Conservation (phyloP, 2,113 vertebrate genomes). For the Oncorhynchus keta region DNA sequence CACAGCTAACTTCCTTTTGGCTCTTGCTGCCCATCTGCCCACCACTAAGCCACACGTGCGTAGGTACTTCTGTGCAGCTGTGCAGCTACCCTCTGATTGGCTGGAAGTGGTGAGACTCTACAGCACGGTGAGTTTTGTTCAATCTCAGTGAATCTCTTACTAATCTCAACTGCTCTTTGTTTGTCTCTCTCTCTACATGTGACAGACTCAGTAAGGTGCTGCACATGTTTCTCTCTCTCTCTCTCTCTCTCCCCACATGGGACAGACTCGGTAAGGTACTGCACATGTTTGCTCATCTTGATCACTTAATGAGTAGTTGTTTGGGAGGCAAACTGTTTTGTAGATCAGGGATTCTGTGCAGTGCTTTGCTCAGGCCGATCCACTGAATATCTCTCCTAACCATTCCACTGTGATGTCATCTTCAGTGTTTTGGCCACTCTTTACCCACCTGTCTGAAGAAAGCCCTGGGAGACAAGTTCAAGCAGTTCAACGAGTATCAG, state of each 20-base stretch:
- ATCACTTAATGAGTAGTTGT: too few species aligned
- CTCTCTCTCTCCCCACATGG: not conserved
- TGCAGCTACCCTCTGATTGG: slow-evolving; percentile 89
- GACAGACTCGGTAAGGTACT: not conserved
- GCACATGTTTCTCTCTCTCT: not conserved
- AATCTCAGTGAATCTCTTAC: not conserved
- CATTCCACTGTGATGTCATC: not conserved
- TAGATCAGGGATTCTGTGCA: not conserved
- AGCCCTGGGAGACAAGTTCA: slow-evolving; percentile 81
- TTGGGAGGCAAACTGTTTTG: not conserved
- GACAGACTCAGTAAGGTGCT: not conserved
- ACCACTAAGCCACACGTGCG: slow-evolving; percentile 77
- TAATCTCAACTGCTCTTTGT: not conserved
- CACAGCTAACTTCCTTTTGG: slow-evolving; percentile 82
- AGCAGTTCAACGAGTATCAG: slow-evolving; percentile 86
- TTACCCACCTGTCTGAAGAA: slow-evolving; percentile 83
- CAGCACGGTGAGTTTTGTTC: slow-evolving; percentile 55
- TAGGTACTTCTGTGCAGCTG: slow-evolving; percentile 79
- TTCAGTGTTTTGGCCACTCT: slow-evolving; percentile 71
- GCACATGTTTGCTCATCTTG: not conserved
- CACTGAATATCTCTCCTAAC: not conserved
- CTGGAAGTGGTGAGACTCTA: slow-evolving; percentile 81
- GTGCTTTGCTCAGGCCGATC: too few species aligned
- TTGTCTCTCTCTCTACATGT: not conserved
- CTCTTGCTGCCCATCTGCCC: slow-evolving; percentile 74